A percentile compares a stretch with the other conserved stretches of the same genome.
Conservation (phyloP, 2,113 vertebrate species). For the Polypterus senegalus region DNA sequence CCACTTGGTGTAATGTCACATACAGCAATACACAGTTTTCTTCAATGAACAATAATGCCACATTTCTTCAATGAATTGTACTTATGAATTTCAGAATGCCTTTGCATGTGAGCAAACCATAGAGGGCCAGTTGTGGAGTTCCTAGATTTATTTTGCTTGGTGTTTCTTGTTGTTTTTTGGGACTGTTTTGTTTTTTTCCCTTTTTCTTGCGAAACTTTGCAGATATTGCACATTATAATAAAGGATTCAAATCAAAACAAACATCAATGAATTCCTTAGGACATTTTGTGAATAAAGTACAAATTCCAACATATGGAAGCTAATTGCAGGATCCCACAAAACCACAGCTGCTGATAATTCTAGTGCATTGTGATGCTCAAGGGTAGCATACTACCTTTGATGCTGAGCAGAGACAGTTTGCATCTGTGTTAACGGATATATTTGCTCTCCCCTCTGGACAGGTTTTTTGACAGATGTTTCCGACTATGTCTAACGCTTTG, state of each 20-base stretch:
- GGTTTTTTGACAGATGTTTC: conserved; percentile 45
- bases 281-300: conserved; percentile 27
- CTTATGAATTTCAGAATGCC: too few relatives aligned
- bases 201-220: too few relatives aligned
- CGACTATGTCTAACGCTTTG: conserved; percentile 32
- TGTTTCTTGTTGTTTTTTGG: too few relatives aligned
- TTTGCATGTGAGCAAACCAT: too few relatives aligned
- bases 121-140: too few relatives aligned
- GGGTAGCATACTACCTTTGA: conserved; percentile 20
- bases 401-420: conserved; percentile 23
- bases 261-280: background rate
- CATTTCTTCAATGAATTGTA: too few relatives aligned
- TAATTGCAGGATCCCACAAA: conserved; percentile 30
- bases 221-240: conserved; percentile 1
- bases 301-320: conserved; percentile 22
- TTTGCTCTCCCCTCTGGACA: conserved; percentile 28
- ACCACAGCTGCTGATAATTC: conserved; percentile 13
- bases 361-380: conserved; percentile 9
- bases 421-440: conserved; percentile 22
- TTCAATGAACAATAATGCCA: too few relatives aligned
- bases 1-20: too few relatives aligned
- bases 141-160: too few relatives aligned
- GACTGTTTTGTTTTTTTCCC: too few relatives aligned
- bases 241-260: conserved; percentile 12
- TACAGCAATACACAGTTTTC: too few relatives aligned